Conservation (phyloP, 1,140 invertebrate genomes). For the Vanessa atalanta region DNA sequence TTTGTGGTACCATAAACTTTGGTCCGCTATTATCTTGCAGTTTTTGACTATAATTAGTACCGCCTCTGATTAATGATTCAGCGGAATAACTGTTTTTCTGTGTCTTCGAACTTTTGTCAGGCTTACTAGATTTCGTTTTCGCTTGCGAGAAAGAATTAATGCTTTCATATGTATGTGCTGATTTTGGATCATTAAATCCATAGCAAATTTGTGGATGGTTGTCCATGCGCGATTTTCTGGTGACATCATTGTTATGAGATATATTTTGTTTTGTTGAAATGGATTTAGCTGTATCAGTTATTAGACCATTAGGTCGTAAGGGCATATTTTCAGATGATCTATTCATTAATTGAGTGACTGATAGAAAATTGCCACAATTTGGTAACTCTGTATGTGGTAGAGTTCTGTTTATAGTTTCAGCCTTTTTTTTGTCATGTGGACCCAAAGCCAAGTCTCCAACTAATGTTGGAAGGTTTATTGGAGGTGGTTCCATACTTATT, state of each 20-base stretch:
- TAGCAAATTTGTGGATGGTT: slow-evolving; percentile 65
- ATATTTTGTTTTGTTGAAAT: slow-evolving; percentile 56
- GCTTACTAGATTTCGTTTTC: slow-evolving; percentile 63
- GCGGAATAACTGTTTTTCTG: slow-evolving; percentile 76
- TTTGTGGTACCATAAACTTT: slow-evolving; percentile 67
- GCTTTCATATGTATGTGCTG: slow-evolving; percentile 56
- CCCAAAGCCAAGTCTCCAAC: slow-evolving; percentile 74
- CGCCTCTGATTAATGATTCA: slow-evolving; percentile 70
- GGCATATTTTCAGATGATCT: slow-evolving; percentile 66
- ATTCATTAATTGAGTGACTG: slow-evolving; percentile 76
- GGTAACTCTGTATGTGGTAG: slow-evolving; percentile 59
- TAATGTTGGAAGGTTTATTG: slow-evolving; percentile 73
- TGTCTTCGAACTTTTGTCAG: slow-evolving; percentile 66
- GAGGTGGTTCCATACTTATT: slow-evolving; percentile 75
- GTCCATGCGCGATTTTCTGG: slow-evolving; percentile 59
- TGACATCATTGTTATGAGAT: slow-evolving; percentile 52
- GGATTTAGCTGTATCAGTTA: slow-evolving; percentile 55
- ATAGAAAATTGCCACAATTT: slow-evolving; percentile 72
- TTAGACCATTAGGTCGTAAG: slow-evolving; percentile 56
- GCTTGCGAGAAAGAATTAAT: slow-evolving; percentile 58
- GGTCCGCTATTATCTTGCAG: slow-evolving; percentile 53
- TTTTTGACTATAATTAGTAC: slow-evolving; percentile 65
- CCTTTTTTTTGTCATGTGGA: slow-evolving; percentile 75
- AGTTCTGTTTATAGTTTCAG: slow-evolving; percentile 54
- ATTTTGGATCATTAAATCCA: slow-evolving; percentile 66